Evolutionary conservation across 2,888 invertebrate species (phyloP).

Genomic region (Caradrina clavipalpis): DNA sequence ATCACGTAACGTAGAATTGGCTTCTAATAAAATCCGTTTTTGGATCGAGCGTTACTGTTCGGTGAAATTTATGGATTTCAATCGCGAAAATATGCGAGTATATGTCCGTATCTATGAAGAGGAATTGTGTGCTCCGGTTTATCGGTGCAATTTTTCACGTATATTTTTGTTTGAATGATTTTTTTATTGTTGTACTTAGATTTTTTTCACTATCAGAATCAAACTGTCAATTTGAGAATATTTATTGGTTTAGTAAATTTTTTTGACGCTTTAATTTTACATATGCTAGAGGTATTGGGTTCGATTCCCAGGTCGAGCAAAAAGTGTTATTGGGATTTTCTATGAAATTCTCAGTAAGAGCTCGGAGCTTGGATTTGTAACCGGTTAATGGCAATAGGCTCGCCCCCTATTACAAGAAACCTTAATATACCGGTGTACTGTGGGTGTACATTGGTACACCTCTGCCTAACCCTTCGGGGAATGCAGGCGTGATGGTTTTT

Average conservation of each 20-base stretch:
- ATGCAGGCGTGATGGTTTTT: no score
- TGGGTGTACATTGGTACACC: no score
- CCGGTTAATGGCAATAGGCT: no score
- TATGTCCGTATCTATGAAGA: conserved; percentile 14
- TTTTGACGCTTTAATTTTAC: no score
- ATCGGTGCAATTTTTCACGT: conserved; percentile 20
- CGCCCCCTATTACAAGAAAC: no score
- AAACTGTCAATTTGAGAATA: not conserved
- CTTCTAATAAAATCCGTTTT: conserved; percentile 54
- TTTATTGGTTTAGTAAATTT: not conserved
- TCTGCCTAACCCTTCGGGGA: no score
- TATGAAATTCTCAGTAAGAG: no score
- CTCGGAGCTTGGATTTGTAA: no score
- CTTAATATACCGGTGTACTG: no score
- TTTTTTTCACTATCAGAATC: conserved; percentile 8
- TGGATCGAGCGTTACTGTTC: conserved; percentile 44
- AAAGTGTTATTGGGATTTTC: no score
- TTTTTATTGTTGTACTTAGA: not conserved
- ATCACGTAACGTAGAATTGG: conserved; percentile 58
- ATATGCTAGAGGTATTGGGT: no score
- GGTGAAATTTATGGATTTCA: conserved; percentile 55
- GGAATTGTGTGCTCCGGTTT: conserved; percentile 7
- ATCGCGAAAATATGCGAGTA: conserved; percentile 37
- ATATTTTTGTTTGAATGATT: conserved; percentile 1
- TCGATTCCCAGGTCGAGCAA: no score